These are phyloP conservation scores for Volucella inanis DNA, from an alignment of 2,888 invertebrate genomes.

Conservation along the genomic window DNA sequence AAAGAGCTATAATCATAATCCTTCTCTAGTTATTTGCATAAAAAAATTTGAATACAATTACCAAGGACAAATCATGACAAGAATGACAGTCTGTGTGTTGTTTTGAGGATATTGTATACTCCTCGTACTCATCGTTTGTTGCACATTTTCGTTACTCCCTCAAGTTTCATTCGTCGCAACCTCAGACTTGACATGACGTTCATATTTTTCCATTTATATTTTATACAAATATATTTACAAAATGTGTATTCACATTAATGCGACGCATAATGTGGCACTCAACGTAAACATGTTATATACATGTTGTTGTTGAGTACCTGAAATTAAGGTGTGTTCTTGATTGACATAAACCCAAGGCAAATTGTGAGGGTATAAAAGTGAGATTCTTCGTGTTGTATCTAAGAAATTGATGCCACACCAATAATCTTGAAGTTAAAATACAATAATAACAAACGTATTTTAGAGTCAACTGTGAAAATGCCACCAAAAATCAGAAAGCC, in stretches of 20 bases:
- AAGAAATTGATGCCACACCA: too few species aligned
- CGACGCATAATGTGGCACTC: constrained; percentile 2
- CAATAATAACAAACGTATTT: too few species aligned
- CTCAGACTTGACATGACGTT: constrained; percentile 19
- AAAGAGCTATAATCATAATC: constrained; percentile 30
- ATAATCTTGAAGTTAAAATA: too few species aligned
- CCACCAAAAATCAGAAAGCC: too few species aligned
- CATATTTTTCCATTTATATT: constrained; percentile 51
- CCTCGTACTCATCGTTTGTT: not conserved
- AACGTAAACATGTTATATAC: constrained; percentile 1
- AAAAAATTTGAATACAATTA: constrained; percentile 49
- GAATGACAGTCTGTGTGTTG: too few species aligned
- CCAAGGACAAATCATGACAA: constrained; percentile 41
- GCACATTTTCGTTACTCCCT: constrained; percentile 28
- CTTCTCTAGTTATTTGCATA: constrained; percentile 59
- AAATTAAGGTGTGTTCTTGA: constrained; percentile 41
- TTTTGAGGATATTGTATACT: too few species aligned
- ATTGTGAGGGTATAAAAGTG: not conserved
- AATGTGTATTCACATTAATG: too few species aligned
- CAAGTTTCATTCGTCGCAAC: not conserved
- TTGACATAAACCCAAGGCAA: constrained; percentile 1
- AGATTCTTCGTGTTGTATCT: not conserved
- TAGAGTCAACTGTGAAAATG: too few species aligned
- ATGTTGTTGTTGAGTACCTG: not conserved
- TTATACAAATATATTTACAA: constrained; percentile 14